These are phyloP conservation scores for Drosophila bunnanda DNA, from an alignment of 2,888 invertebrate genomes.

Conservation along the genomic window DNA sequence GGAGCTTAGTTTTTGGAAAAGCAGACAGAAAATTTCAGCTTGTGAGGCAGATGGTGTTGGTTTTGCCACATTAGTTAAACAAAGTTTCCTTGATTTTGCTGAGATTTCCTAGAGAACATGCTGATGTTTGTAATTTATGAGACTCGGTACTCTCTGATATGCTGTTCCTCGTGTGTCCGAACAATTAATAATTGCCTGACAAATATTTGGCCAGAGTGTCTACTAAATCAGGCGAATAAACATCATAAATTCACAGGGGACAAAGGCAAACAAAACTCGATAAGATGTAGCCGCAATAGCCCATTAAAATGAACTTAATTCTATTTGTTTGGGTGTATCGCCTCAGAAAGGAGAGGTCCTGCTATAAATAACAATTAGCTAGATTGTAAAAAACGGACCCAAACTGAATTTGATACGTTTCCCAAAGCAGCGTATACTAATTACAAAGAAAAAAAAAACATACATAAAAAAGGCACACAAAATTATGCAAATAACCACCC, in stretches of 20 bases:
- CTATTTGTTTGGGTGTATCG: constrained; percentile 46
- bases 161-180: not conserved
- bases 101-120: not conserved
- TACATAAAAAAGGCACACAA: constrained; percentile 26
- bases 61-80: constrained; percentile 7
- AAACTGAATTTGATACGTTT: constrained; percentile 34
- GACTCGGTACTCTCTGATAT: not conserved
- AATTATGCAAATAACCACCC: constrained; percentile 39
- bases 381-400: constrained; percentile 70
- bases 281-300: constrained; percentile 27
- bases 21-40: constrained; percentile 4
- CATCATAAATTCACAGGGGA: constrained; percentile 41
- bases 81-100: constrained; percentile 22
- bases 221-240: constrained; percentile 37
- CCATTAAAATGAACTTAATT: constrained; percentile 73
- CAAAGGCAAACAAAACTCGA: constrained; percentile 23
- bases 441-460: constrained; percentile 46
- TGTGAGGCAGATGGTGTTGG: constrained; percentile 14
- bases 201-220: constrained; percentile 33
- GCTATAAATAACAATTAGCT: constrained; percentile 78
- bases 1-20: constrained; percentile 23
- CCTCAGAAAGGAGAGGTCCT: constrained; percentile 47
- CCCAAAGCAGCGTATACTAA: constrained; percentile 52
- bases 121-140: not conserved
- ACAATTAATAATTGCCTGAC: constrained; percentile 38